A percentile compares a stretch with the other conserved stretches of the same genome.
Evolutionary conservation across 2,888 invertebrate genomes (phyloP).

Genomic region (Pachydiplax longipennis): DNA sequence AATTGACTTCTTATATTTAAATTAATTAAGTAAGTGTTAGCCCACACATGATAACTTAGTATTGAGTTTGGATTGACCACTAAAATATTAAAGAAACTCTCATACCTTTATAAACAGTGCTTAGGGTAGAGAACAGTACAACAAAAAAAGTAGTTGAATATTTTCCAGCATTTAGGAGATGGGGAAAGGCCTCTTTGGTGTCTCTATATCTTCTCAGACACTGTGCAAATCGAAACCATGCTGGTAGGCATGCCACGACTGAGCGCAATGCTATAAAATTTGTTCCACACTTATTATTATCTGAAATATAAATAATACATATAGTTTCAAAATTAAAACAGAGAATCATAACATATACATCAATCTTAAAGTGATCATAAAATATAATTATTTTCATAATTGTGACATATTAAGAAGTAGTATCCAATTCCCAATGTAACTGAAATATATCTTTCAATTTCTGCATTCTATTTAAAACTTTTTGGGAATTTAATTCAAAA

Average conservation of each 20-base stretch:
- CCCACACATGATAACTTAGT: no score
- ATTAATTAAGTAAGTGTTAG: no score
- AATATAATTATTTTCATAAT: neutral
- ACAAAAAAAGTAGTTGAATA: constrained; percentile 97
- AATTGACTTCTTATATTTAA: no score
- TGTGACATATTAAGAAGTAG: neutral
- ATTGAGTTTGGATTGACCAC: no score
- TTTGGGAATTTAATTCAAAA: no score
- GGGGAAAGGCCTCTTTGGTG: constrained; percentile 91
- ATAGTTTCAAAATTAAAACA: no score
- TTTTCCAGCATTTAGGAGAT: constrained; percentile 97
- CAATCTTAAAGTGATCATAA: no score
- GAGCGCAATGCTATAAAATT: constrained; percentile 60
- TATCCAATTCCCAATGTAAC: no score
- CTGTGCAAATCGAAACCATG: constrained; percentile 98
- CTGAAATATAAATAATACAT: neutral
- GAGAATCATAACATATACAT: no score
- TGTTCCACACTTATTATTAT: neutral
- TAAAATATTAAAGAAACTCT: neutral
- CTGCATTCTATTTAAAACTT: no score
- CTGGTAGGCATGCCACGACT: constrained; percentile 83
- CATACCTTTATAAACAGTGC: constrained; percentile 70
- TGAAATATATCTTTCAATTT: no score
- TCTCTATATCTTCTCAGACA: constrained; percentile 95
- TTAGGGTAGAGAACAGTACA: constrained; percentile 81